Evolutionary conservation across 1,140 invertebrate genomes (phyloP).

Genomic region (Pseudomyrmex dendroicus): DNA sequence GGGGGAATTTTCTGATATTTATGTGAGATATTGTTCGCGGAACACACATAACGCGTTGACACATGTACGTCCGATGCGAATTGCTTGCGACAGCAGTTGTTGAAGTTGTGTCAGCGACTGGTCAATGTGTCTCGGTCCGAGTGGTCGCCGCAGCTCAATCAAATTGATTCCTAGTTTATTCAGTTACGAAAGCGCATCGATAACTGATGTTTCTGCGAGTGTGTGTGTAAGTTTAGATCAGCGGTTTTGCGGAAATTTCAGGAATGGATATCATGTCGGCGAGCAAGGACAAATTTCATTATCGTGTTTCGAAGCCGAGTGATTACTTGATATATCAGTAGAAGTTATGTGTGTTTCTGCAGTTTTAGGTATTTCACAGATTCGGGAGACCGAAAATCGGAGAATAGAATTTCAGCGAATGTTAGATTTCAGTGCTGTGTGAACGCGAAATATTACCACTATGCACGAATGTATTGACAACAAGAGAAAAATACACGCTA

Average conservation of each 20-base stretch:
- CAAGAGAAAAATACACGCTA: neutral
- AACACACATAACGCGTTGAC: too few relatives aligned
- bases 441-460: too few relatives aligned
- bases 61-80: neutral
- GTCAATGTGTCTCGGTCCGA: conserved; percentile 60
- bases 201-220: conserved; percentile 18
- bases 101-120: conserved; percentile 73
- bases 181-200: conserved; percentile 3
- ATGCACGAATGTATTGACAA: too few relatives aligned
- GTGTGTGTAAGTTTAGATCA: neutral
- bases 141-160: conserved; percentile 17
- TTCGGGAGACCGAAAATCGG: neutral
- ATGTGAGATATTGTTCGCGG: conserved; percentile 20
- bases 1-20: neutral
- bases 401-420: neutral
- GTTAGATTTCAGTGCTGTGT: neutral
- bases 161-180: conserved; percentile 61
- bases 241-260: conserved; percentile 8
- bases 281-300: conserved; percentile 20
- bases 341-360: neutral
- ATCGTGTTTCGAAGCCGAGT: neutral
- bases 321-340: neutral
- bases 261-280: conserved; percentile 4
- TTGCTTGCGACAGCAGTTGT: conserved; percentile 23
- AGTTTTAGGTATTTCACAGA: neutral